Conservation (phyloP, 2,113 vertebrate genomes). For the Perccottus glenii region DNA sequence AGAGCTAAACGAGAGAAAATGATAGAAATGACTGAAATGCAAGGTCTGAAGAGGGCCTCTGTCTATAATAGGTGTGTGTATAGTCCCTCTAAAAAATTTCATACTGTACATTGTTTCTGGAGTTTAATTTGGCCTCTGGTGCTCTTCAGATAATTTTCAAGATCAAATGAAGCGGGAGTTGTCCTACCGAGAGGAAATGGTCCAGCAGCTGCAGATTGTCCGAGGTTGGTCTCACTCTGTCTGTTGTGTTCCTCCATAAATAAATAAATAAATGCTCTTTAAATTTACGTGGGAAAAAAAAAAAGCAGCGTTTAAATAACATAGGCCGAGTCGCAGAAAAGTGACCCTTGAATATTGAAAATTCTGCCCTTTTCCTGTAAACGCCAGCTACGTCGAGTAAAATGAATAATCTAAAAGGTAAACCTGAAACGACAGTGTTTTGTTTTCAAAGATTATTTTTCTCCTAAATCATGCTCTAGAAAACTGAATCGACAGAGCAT, state of each 20-base stretch:
- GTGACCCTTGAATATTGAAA: conserved; percentile 78
- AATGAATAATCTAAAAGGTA: conserved; percentile 52
- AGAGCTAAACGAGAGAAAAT: no score
- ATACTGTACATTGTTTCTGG: conserved; percentile 25
- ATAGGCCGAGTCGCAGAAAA: conserved; percentile 51
- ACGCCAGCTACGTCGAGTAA: conserved; percentile 16
- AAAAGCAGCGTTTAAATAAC: conserved; percentile 16
- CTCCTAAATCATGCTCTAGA: conserved; percentile 72
- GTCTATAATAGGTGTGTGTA: no score
- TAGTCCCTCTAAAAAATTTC: conserved; percentile 19
- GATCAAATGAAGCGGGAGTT: conserved; percentile 99
- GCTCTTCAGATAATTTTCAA: conserved; percentile 95
- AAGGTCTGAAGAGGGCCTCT: no score
- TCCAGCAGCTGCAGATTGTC: conserved; percentile 98
- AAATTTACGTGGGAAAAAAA: conserved; percentile 12
- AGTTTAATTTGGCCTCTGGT: conserved; percentile 57
- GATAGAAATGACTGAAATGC: no score
- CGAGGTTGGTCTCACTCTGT: conserved; percentile 82
- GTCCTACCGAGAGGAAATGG: conserved; percentile 98
- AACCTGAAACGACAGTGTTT: conserved; percentile 64
- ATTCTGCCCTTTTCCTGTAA: conserved; percentile 56
- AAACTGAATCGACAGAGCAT: conserved; percentile 71
- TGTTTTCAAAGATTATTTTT: conserved; percentile 69
- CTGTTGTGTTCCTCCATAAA: conserved; percentile 1
- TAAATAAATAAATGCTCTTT: conserved; percentile 55